Percentiles rank a stretch among this genome's conserved stretches.
Conservation (phyloP, 1,140 invertebrate species). For the Oncopodura yosiiana region DNA sequence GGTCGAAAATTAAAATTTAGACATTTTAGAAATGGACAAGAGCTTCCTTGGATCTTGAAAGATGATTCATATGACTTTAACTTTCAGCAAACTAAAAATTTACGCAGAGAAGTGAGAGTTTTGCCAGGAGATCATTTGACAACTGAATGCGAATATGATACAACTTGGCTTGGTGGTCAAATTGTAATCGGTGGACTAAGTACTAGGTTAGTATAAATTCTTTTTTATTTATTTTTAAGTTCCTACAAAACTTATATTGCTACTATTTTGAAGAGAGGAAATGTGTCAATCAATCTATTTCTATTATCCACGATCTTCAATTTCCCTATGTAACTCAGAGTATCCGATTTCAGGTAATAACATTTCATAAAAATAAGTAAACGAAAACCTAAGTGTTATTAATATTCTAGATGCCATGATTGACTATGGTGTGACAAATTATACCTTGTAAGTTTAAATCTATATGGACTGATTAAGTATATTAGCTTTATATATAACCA, state of each 20-base stretch:
- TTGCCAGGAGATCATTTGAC: conserved; percentile 19
- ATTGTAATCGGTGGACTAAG: neutral
- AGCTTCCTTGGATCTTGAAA: conserved; percentile 53
- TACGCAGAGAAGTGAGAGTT: conserved; percentile 11
- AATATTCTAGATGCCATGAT: neutral
- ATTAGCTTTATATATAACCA: neutral
- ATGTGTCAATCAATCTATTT: neutral
- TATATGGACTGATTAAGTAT: neutral
- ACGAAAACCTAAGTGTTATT: too few species aligned
- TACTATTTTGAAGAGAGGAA: too few species aligned
- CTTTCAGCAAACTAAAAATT: conserved; percentile 55
- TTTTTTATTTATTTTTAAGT: too few species aligned
- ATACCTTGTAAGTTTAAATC: neutral
- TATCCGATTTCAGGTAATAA: too few species aligned
- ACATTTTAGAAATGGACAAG: conserved; percentile 51
- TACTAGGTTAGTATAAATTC: too few species aligned
- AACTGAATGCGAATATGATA: neutral
- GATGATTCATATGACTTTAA: conserved; percentile 57
- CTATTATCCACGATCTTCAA: neutral
- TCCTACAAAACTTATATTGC: too few species aligned
- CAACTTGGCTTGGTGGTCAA: neutral
- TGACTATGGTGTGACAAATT: conserved; percentile 1
- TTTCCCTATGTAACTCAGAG: neutral
- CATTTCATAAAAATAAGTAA: too few species aligned
- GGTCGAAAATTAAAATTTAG: conserved; percentile 53